Base-by-base conservation (phyloP, 2,113 vertebrate species). In the Poeciliopsis retropinna region DNA sequence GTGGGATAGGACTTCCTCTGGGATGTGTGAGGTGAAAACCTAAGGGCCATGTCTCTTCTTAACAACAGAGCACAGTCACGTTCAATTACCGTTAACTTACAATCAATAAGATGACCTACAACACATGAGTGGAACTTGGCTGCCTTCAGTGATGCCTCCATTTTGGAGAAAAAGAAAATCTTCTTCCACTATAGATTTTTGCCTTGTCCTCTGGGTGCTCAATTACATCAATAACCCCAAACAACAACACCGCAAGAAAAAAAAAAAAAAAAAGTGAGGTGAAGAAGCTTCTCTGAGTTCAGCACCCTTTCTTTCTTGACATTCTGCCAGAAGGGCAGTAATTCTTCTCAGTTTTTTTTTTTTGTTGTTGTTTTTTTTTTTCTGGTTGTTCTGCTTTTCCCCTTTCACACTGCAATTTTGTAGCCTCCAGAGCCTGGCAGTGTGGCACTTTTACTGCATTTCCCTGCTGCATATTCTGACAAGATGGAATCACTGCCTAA, bases 101-200 rank as follows among this genome's bases (percentile, higher is more conserved):
- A 85, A 91, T 92, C 90, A 90, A 91, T 91, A 89, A 60, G 78
- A 85, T 91, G 90, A 89, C 91, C 81, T 87, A 88, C 87, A 88
- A 85, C 81, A 85, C 86, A 88, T 81, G 85, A 91, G 87, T 78
- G 84, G 72, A 92, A 91, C 86, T 89, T 88, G 85, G 87, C 90
- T 80, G 71, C 83, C 81, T 85, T 83, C 71, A 37, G 81, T 85
- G 84, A 90, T 84, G 83, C 85, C 81, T 91, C 84, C 83, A 87
- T 84, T 92, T 89, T 85, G 67, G 69, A 80, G 62, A 76, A 84
- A 88, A 87, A 83, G 76, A 87, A 89, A 91, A 86, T 76, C 78
- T 78, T 85, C 72, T 67, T 79, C 74, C 37, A 47, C 71, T 84
- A 90, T 91, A 87, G 87, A 90, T 89, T 86, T 81, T 75, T 37